Conservation (phyloP, 2,113 vertebrate species). For the Lophius piscatorius region DNA sequence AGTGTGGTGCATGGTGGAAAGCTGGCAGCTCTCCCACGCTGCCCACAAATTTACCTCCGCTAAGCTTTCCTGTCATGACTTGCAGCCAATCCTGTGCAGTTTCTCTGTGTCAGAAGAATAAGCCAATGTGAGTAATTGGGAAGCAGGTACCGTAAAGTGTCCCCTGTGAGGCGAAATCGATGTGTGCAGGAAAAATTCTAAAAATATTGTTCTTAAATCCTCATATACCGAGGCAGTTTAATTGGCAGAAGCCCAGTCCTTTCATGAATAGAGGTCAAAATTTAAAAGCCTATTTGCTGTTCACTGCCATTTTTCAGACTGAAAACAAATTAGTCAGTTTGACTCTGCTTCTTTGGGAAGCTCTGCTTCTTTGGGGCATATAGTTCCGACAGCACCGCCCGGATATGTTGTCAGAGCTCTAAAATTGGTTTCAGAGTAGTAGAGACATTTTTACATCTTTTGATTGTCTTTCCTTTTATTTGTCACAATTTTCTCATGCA, state of each 20-base stretch:
- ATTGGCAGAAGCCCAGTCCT: constrained; percentile 39
- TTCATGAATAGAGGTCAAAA: constrained; percentile 47
- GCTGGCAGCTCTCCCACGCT: constrained; percentile 56
- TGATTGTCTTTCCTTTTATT: constrained; percentile 33
- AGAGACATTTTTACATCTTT: constrained; percentile 43
- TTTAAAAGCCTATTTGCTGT: constrained; percentile 33
- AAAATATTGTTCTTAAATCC: constrained; percentile 43
- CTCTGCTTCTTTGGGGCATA: constrained; percentile 31
- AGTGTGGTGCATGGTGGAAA: constrained; percentile 34
- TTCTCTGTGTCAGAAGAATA: constrained; percentile 59
- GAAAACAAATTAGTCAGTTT: constrained; percentile 49
- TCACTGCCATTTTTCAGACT: constrained; percentile 47
- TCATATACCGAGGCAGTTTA: constrained; percentile 40
- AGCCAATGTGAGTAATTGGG: constrained; percentile 60
- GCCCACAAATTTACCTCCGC: constrained; percentile 60
- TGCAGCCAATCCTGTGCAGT: constrained; percentile 44
- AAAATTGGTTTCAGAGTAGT: constrained; percentile 34
- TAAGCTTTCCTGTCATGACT: constrained; percentile 61
- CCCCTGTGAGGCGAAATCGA: constrained; percentile 54
- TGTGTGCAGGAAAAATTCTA: constrained; percentile 39
- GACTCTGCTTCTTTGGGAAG: constrained; percentile 35
- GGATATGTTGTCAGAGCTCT: constrained; percentile 41
- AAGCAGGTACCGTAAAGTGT: constrained; percentile 56
- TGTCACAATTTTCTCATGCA: constrained; percentile 19
- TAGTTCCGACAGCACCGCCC: constrained; percentile 44